Conservation (phyloP, 2,888 invertebrate genomes). For the Ptychoptera albimana region DNA sequence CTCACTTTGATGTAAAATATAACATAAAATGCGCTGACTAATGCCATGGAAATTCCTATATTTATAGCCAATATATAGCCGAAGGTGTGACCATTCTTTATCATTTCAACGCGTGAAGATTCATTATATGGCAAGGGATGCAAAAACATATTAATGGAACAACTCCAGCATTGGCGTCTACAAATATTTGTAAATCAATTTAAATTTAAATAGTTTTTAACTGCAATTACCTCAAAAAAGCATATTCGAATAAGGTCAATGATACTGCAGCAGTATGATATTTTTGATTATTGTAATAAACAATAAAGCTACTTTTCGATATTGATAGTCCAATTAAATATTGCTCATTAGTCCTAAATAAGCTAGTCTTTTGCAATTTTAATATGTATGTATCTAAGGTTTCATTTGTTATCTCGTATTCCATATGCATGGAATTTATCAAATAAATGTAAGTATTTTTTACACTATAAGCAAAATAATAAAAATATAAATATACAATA, state of each 20-base stretch:
- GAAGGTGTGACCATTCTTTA: slow-evolving; percentile 22
- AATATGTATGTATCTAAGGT: not conserved
- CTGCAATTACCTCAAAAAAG: slow-evolving; percentile 33
- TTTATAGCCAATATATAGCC: slow-evolving; percentile 52
- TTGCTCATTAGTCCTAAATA: slow-evolving; percentile 40
- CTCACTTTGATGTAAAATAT: slow-evolving; percentile 36
- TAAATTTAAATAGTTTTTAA: not conserved
- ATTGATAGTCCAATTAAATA: slow-evolving; percentile 41
- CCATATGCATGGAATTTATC: too few relatives aligned
- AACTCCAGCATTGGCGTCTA: too few relatives aligned
- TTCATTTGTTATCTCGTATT: not conserved
- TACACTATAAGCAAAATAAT: too few relatives aligned
- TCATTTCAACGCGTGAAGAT: slow-evolving; percentile 24
- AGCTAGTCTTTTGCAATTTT: not conserved
- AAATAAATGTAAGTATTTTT: too few relatives aligned
- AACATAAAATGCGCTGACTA: slow-evolving; percentile 46
- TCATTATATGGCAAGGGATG: slow-evolving; percentile 45
- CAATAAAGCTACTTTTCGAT: slow-evolving; percentile 31
- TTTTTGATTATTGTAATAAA: slow-evolving; percentile 67
- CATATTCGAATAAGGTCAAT: slow-evolving; percentile 38
- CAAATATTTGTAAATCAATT: too few relatives aligned
- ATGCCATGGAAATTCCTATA: slow-evolving; percentile 60
- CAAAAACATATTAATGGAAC: slow-evolving; percentile 20
- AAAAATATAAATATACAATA: too few relatives aligned
- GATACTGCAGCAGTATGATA: slow-evolving; percentile 49